Percentiles rank a stretch among this genome's conserved stretches.
These are phyloP conservation scores for Salmo trutta DNA, from an alignment of 2,797 vertebrate species.

Conservation along the genomic window DNA sequence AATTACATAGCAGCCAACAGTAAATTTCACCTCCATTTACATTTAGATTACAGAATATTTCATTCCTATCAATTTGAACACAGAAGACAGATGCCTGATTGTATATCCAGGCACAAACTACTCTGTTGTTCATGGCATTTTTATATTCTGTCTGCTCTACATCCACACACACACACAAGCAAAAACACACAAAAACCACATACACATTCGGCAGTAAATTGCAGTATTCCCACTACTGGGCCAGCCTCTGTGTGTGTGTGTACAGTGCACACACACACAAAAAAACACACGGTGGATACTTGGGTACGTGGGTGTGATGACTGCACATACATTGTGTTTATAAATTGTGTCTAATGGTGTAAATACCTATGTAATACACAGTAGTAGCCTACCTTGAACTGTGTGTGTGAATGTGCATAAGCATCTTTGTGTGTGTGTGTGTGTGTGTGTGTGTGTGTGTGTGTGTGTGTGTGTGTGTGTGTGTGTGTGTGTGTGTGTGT, in stretches of 20 bases:
- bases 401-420: not conserved
- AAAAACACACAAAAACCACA: not conserved
- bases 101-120: conserved; percentile 54
- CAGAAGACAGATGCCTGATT: conserved; percentile 47
- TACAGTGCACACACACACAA: conserved; percentile 2
- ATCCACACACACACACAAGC: not conserved
- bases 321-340: conserved; percentile 21
- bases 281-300: conserved; percentile 16
- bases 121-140: conserved; percentile 41
- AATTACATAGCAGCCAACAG: conserved; percentile 79
- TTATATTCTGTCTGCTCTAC: conserved; percentile 42
- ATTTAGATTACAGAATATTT: conserved; percentile 86
- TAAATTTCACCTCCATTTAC: conserved; percentile 84
- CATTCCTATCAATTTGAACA: conserved; percentile 69
- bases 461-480: no score
- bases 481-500: not conserved
- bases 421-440: not conserved
- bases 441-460: no score
- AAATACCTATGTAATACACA: not conserved
- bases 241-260: conserved; percentile 29
- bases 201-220: conserved; percentile 41
- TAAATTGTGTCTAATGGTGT: conserved; percentile 23
- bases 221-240: conserved; percentile 22
- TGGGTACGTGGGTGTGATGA: conserved; percentile 13
- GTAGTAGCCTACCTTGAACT: not conserved